These are phyloP conservation scores for Excalfactoria chinensis DNA, from an alignment of 2,113 vertebrate species.

Conservation along the genomic window DNA sequence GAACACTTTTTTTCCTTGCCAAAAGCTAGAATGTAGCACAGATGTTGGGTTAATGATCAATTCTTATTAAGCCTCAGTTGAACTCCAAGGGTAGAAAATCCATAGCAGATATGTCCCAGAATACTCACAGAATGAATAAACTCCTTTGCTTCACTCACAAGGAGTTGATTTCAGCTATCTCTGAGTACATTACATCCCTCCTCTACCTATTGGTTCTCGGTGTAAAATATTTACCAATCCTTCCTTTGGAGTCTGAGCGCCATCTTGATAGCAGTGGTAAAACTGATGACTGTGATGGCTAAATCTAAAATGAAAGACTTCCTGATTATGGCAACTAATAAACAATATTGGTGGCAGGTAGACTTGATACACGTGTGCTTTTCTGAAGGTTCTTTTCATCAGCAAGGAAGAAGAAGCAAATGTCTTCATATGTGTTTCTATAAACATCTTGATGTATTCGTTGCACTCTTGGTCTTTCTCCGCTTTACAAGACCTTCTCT, in stretches of 20 bases:
- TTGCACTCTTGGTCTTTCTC: neutral
- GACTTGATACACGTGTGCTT: neutral
- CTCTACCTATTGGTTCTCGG: neutral
- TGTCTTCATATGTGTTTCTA: neutral
- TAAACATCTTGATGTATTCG: neutral
- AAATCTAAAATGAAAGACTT: neutral
- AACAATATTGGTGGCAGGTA: too few species aligned
- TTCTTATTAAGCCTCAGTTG: neutral
- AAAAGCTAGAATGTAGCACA: neutral
- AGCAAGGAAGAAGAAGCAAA: neutral
- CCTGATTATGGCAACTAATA: too few species aligned
- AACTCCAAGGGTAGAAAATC: neutral
- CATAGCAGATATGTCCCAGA: neutral
- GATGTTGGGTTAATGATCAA: neutral
- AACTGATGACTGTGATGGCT: rapidly evolving
- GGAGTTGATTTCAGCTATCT: neutral
- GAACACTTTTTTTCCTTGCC: neutral
- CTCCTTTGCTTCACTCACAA: neutral
- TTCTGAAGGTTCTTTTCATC: neutral
- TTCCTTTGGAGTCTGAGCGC: neutral
- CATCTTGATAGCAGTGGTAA: neutral
- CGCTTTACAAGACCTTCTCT: neutral
- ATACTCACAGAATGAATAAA: neutral
- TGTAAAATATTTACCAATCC: neutral
- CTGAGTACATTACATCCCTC: neutral